Base-by-base conservation (phyloP, 2,797 vertebrate species). In the Podargus strigoides region DNA sequence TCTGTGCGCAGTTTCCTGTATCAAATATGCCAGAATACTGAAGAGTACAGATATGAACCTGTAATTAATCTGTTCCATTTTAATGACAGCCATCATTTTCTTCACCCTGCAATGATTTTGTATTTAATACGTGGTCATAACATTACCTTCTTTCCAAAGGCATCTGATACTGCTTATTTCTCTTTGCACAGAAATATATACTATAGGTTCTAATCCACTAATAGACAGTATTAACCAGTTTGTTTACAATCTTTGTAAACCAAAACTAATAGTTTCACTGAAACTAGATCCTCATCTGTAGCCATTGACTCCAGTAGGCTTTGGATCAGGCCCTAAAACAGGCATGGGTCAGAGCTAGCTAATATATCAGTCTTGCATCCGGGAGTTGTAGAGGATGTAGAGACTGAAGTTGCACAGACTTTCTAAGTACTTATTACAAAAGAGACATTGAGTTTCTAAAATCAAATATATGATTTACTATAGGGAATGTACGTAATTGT, bases 321-420 rank as follows among this genome's bases (percentile, higher is more conserved):
- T 94, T 94, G 93, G 83, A 95, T 94, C 87, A 93, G 69, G 92
- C 95, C 95, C 95, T 95, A 96, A 93, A 96, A 93, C 94, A 94
- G 95, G 93, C 95, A 19, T 74, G 83, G 82, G 59, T 44, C 69
- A 77, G 81, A 87, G 50, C 81, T 70, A 83, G 63, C 42, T 78
- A 32, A 75, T 39, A 20, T 7, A 50, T 34, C 86, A 94, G 77
- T 90, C 93, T 92, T 37, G 0, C 5, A 53, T 73, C 79, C 79
- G 59, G 37, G 72, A 69, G 32, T 2, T 24, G 22, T 16, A 83
- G 56, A 69, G 63, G 59, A 47, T 49, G 46, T 27, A 76, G 79
- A 93, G 94, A 79, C 89, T 92, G 59, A 94, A 84, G 62, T 39
- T 86, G 73, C 69, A 84, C 62, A 78, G 50, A 52, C 13, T 67